Conservation (phyloP, 2,888 invertebrate species). For the Pachliopta kotzebuea region DNA sequence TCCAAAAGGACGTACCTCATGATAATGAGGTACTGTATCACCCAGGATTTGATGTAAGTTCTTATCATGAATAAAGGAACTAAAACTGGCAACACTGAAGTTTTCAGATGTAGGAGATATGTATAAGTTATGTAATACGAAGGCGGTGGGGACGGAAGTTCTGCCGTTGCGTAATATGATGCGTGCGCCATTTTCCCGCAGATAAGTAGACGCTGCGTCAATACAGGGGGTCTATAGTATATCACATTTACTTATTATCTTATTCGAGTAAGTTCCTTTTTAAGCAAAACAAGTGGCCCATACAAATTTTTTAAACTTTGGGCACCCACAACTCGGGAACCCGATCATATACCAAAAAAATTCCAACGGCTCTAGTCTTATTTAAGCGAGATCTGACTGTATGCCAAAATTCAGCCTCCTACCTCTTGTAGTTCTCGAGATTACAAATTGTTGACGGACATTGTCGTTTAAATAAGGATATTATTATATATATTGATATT, state of each 20-base stretch:
- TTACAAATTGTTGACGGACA: no score
- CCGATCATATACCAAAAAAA: no score
- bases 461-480: no score
- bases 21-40: no score
- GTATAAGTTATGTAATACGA: constrained; percentile 47
- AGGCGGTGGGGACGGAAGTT: constrained; percentile 42
- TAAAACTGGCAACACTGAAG: constrained; percentile 29
- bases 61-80: constrained; percentile 27
- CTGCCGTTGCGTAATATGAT: constrained; percentile 48
- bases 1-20: no score
- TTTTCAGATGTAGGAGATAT: constrained; percentile 45
- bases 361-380: no score
- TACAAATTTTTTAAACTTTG: no score
- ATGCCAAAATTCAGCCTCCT: no score
- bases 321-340: no score
- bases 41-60: background rate
- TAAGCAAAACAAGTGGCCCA: background rate
- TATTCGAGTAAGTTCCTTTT: background rate
- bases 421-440: no score
- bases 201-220: constrained; percentile 23
- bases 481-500: no score
- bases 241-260: background rate
- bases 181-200: constrained; percentile 52
- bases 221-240: background rate
- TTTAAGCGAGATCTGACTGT: no score